Conservation (phyloP, 1,140 invertebrate species). For the Drosophila mojavensis region DNA sequence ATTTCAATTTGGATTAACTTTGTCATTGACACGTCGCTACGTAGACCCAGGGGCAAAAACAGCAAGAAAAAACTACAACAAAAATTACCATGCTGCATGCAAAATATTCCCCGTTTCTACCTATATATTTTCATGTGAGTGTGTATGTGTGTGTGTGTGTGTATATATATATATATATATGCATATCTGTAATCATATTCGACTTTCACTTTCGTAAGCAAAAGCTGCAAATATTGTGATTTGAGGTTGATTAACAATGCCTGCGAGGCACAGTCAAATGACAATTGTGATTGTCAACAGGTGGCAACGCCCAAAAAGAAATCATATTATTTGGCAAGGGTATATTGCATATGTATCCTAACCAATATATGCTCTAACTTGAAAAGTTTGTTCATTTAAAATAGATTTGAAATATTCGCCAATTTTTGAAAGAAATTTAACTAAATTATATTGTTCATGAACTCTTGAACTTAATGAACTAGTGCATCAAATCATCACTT, state of each 20-base stretch:
- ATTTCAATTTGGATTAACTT: conserved; percentile 42
- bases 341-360: not conserved
- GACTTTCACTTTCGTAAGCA: conserved; percentile 46
- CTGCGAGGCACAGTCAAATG: conserved; percentile 5
- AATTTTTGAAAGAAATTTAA: too few relatives aligned
- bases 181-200: conserved; percentile 28
- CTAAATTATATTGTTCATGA: too few relatives aligned
- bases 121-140: conserved; percentile 3
- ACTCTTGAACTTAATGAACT: too few relatives aligned
- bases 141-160: conserved; percentile 9
- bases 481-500: too few relatives aligned
- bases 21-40: conserved; percentile 42
- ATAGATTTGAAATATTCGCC: too few relatives aligned
- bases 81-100: conserved; percentile 7
- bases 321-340: not conserved
- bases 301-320: conserved; percentile 8
- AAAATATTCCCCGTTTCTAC: conserved; percentile 4
- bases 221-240: conserved; percentile 24
- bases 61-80: not conserved
- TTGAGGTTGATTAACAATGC: conserved; percentile 13
- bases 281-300: conserved; percentile 6
- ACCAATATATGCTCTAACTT: too few relatives aligned
- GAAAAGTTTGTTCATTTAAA: too few relatives aligned
- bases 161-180: too few relatives aligned
- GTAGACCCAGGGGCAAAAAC: not conserved